Evolutionary conservation across 1,140 invertebrate genomes (phyloP), one percentile per base, ranked within the genome.

Genomic region (Aporrectodea caliginosa): DNA sequence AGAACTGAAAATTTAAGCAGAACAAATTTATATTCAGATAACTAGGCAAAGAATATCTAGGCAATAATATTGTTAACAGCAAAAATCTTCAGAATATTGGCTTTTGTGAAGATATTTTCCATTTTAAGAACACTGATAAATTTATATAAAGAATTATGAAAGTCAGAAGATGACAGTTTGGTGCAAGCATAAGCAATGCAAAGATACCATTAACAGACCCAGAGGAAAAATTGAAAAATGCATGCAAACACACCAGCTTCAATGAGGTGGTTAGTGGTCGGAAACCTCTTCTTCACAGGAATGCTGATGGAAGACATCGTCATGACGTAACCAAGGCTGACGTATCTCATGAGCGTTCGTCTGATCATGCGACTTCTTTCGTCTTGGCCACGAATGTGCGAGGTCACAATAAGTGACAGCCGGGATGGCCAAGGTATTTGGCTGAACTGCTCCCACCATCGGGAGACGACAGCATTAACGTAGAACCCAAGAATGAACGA

Each of bases 261-360:
- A 0, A 96, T 92, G n/a, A 97, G 91, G 86, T 95, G 94, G 70
- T 96, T 93, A 27, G 94, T 87, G 0, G 93, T 95, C 0, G 95
- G 95, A 88, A 97, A 98, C 29, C 95, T 91, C 84, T 96, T 96
- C 86, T 96, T 96, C 0, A 96, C 94, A 6, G 93, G 90, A 0
- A 95, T 93, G 72, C 94, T 95, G 74, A 97, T 93, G 87, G 93
- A 93, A 0, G 85, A 76, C 34, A 83, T 83, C 27, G 87, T 86
- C 88, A 95, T 91, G 0, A 94, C 93, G 16, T 95, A 88, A 32
- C 93, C 93, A 16, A 96, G 91, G 85, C 94, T 94, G 43, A 94
- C 92, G 84, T 97, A 97, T 81, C 77, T 92, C 84, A 95, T 92
- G 33, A 95, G 93, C 1, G 93, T 94, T 73, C 94, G 91, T 71